phyloP scores from a whole-genome alignment of 2,797 vertebrate species.

The Cuculus canorus region DNA sequence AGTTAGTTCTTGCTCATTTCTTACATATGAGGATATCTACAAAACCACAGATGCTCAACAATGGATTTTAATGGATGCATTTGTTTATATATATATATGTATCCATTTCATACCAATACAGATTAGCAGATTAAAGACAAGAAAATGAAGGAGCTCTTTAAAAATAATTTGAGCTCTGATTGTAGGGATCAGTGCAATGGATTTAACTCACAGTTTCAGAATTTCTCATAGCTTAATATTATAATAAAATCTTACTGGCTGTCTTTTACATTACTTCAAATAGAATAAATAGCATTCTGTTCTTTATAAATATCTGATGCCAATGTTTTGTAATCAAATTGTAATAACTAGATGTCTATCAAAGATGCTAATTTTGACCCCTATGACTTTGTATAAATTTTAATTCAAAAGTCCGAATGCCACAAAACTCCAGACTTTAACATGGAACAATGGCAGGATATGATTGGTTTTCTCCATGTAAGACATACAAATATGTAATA shows the following conservation, averaged over 20 bases:
- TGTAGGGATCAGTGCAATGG: conserved; percentile 44
- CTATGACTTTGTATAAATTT: conserved; percentile 25
- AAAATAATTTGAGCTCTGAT: conserved; percentile 9
- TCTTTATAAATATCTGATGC: not conserved
- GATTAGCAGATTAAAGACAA: conserved; percentile 13
- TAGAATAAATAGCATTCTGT: not conserved
- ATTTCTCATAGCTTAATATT: not conserved
- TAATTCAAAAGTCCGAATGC: conserved; percentile 25
- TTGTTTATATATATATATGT: conserved; percentile 7
- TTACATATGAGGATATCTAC: conserved; percentile 62
- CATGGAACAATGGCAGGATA: conserved; percentile 54
- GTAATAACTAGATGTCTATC: not conserved
- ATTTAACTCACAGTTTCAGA: conserved; percentile 44
- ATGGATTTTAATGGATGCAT: conserved; percentile 2
- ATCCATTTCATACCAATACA: conserved; percentile 27
- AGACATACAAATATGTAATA: conserved; percentile 69
- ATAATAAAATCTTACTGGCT: not conserved
- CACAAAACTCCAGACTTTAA: conserved; percentile 60
- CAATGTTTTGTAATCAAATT: conserved; percentile 5
- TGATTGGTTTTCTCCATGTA: conserved; percentile 65
- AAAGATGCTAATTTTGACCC: conserved; percentile 45
- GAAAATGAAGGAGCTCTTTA: conserved; percentile 11
- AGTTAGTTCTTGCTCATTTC: conserved; percentile 49
- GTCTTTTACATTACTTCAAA: conserved; percentile 9
- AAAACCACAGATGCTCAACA: conserved; percentile 59